Evolutionary conservation across 2,888 invertebrate genomes (phyloP), one percentile per base, ranked within the genome.

Genomic region (Polymixis flavicincta): DNA sequence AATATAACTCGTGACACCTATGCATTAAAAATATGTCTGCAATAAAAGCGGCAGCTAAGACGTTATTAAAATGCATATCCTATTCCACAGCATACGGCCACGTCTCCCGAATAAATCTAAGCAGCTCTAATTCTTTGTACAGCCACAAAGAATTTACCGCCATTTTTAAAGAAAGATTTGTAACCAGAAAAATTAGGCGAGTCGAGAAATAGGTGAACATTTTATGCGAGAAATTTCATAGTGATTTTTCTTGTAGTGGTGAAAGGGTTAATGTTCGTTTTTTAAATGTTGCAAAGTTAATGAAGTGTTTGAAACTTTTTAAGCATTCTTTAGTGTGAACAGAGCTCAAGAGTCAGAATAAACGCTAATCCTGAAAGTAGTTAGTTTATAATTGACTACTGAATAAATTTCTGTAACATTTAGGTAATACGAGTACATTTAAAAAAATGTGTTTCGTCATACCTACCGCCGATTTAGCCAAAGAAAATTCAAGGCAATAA

Each of bases 21-120:
- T 84, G 79, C 76, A 81, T 84, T 87, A 87, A 85, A 80, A 87
- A 86, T 86, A 85, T 84, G 74, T 73, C 61, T 61, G 85, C 87
- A 83, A 87, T 87, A 87, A 84, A 85, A 78, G 45, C 65, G 64
- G 65, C 9, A 61, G 72, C 78, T 82, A 82, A 78, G 75, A 72
- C 65, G 77, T 83, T 89, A 90, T 90, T 89, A 90, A 89, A 91
- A 91, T 91, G 89, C 90, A 90, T 85, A 87, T 88, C 88, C 85
- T 71, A 85, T 87, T 84, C 78, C 79, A 55, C 75, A 60, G 69
- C 82, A 76, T 54, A 65, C 78, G 83, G 67, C 81, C 90, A 90
- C 89, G 91, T 89, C 52, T 71, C 61, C 52, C 71, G 74, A 81
- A 92, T 91, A 91, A 92, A 92, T 91, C 88, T 74, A 63, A 83